Evolutionary conservation across 2,888 invertebrate species (phyloP).

Genomic region (Stenchaetothrips biformis): DNA sequence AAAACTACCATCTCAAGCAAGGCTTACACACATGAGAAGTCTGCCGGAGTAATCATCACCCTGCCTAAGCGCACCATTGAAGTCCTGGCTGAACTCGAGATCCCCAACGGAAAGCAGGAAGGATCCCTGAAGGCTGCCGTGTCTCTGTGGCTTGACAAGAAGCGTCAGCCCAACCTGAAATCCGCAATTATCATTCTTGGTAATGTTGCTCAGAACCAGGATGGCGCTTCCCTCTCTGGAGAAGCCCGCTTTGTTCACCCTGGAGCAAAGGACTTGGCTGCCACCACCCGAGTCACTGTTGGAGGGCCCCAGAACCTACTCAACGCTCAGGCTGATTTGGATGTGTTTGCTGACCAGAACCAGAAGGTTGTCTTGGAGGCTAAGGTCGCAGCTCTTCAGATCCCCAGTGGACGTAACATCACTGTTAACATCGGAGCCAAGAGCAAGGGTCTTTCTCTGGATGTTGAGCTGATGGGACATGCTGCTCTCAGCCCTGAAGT

Average conservation of each 20-base stretch:
- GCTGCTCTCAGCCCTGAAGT: slow-evolving; percentile 43
- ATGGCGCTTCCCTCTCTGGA: slow-evolving; percentile 50
- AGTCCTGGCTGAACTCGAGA: slow-evolving; percentile 53
- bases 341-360: slow-evolving; percentile 56
- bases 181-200: slow-evolving; percentile 54
- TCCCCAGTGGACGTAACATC: slow-evolving; percentile 46
- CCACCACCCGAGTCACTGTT: slow-evolving; percentile 46
- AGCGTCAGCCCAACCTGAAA: slow-evolving; percentile 63
- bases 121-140: slow-evolving; percentile 61
- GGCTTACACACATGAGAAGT: slow-evolving; percentile 58
- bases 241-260: slow-evolving; percentile 64
- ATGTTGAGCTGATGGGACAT: slow-evolving; percentile 43
- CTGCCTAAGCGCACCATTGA: slow-evolving; percentile 65
- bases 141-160: slow-evolving; percentile 65
- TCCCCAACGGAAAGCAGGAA: slow-evolving; percentile 44
- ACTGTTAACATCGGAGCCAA: slow-evolving; percentile 45
- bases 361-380: slow-evolving; percentile 52
- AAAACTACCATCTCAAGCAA: slow-evolving; percentile 41
- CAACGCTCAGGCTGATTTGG: slow-evolving; percentile 50
- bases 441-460: slow-evolving; percentile 45
- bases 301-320: slow-evolving; percentile 41
- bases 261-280: slow-evolving; percentile 48
- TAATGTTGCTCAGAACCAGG: slow-evolving; percentile 51
- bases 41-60: slow-evolving; percentile 57
- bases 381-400: slow-evolving; percentile 40